A percentile compares a stretch with the other conserved stretches of the same genome.
Evolutionary conservation across 92 coral and sea anemone genomes (phyloP).

Genomic region (Hydrozoanthus gracilis): DNA sequence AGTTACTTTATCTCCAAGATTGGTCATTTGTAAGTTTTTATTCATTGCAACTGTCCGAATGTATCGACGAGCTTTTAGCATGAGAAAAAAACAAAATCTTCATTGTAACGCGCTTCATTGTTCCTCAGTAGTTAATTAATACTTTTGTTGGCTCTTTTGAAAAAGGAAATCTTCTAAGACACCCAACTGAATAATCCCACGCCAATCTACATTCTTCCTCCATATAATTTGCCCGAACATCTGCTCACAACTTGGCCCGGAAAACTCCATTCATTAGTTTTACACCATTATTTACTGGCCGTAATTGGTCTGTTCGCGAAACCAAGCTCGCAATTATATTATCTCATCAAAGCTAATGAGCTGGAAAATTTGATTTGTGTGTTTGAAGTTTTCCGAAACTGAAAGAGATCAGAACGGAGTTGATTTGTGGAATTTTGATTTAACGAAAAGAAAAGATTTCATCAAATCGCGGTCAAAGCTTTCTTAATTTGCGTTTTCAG

Average conservation of each 20-base stretch:
- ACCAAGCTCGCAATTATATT: slow-evolving; percentile 74
- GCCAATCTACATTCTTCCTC: slow-evolving; percentile 64
- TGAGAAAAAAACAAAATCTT: slow-evolving; percentile 50
- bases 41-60: slow-evolving; percentile 18
- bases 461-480: background rate
- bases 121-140: slow-evolving; percentile 85
- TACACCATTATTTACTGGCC: slow-evolving; percentile 61
- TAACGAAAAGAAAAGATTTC: background rate
- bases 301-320: slow-evolving; percentile 73
- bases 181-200: slow-evolving; percentile 64
- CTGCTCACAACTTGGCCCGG: slow-evolving; percentile 45
- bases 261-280: slow-evolving; percentile 73
- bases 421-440: slow-evolving; percentile 28
- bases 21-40: slow-evolving; percentile 31
- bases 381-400: slow-evolving; percentile 56
- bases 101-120: slow-evolving; percentile 70
- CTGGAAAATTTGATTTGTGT: slow-evolving; percentile 59
- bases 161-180: slow-evolving; percentile 60
- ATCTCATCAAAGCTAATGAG: slow-evolving; percentile 74
- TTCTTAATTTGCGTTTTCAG: slow-evolving; percentile 10
- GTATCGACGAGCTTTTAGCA: slow-evolving; percentile 46
- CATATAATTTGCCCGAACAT: slow-evolving; percentile 24
- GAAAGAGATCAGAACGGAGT: slow-evolving; percentile 1
- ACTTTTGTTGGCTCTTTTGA: slow-evolving; percentile 74
- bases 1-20: slow-evolving; percentile 6